These are phyloP conservation scores for Sisyra terminalis DNA, from an alignment of 2,888 invertebrate species.

Conservation along the genomic window DNA sequence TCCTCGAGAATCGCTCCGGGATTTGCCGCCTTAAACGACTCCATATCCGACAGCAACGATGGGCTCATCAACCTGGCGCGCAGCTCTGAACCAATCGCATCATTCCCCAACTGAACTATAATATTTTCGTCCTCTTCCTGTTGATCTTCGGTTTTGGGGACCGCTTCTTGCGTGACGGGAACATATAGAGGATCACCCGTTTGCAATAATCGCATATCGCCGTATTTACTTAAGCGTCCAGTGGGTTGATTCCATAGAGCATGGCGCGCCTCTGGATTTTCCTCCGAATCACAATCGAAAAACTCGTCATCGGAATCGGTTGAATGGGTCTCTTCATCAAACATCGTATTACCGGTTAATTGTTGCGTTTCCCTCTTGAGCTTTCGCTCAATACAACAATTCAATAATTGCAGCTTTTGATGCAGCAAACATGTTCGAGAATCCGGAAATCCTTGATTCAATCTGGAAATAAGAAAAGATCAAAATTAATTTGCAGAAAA, in stretches of 20 bases:
- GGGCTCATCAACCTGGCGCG: slow-evolving; percentile 92
- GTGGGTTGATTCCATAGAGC: slow-evolving; percentile 44
- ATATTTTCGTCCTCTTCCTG: slow-evolving; percentile 85
- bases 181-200: slow-evolving; percentile 59
- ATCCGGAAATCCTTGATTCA: slow-evolving; percentile 71
- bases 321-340: slow-evolving; percentile 13
- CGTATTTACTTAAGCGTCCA: slow-evolving; percentile 48
- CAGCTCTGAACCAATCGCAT: slow-evolving; percentile 66
- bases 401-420: slow-evolving; percentile 84
- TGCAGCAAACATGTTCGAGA: slow-evolving; percentile 79
- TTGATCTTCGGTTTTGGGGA: slow-evolving; percentile 95
- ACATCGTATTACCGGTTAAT: slow-evolving; percentile 16
- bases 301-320: slow-evolving; percentile 55
- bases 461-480: slow-evolving; percentile 35
- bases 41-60: slow-evolving; percentile 91
- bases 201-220: slow-evolving; percentile 45
- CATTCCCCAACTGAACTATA: slow-evolving; percentile 73
- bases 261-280: slow-evolving; percentile 29
- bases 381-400: slow-evolving; percentile 56
- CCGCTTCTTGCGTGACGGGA: slow-evolving; percentile 78
- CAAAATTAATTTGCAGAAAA: background rate
- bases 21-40: slow-evolving; percentile 97
- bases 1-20: slow-evolving; percentile 82
- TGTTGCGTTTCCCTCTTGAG: slow-evolving; percentile 31
- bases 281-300: slow-evolving; percentile 54